Base-by-base conservation (phyloP, 2,888 invertebrate species). In the Lissocephala sabroskyi region DNA sequence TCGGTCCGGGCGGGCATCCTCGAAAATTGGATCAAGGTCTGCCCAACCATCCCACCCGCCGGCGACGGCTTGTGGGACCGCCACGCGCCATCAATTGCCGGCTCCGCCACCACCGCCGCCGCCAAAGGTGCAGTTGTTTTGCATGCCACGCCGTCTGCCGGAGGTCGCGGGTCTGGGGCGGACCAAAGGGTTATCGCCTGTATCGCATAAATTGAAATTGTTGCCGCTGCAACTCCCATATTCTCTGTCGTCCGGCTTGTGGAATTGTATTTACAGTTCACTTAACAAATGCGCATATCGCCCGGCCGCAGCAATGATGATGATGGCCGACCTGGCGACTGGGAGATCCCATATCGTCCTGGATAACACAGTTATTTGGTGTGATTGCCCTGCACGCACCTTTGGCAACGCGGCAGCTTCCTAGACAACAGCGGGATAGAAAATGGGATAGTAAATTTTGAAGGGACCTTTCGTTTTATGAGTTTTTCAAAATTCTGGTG, bases 21-120 rank as follows among this genome's bases (percentile, higher is more conserved):
- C 65, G 48, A 46, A 67, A 71, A 71, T 73, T 71, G 74, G 77
- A 71, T 76, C 71, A 73, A 65, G 68, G 65, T 58, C 54, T 56
- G 45, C n/a, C 46, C 52, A 45, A n/a, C n/a, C 23, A 47, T 44
- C 52, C 57, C 49, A 17, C 16, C 32, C 36, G 33, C 1, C n/a
- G n/a, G n/a, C n/a, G n/a, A n/a, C n/a, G n/a, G n/a, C n/a, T 3
- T 17, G 10, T 26, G 46, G 23, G 43, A 46, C 44, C 46, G 40
- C 29, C 59, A 63, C 62, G 59, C 62, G 62, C 43, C 54, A 50
- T 43, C 55, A 51, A 46, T 56, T 52, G 45, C 45, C 28, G 47
- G n/a, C 11, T 18, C 19, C 19, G 19, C 23, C 14, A 19, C 4
- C 19, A 7, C 4, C n/a, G 18, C 11, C 2, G 29, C 17, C 18